Evolutionary conservation across 1,140 invertebrate genomes (phyloP), one percentile per base, ranked within the genome.

Genomic region (Lordiphosa mommai): DNA sequence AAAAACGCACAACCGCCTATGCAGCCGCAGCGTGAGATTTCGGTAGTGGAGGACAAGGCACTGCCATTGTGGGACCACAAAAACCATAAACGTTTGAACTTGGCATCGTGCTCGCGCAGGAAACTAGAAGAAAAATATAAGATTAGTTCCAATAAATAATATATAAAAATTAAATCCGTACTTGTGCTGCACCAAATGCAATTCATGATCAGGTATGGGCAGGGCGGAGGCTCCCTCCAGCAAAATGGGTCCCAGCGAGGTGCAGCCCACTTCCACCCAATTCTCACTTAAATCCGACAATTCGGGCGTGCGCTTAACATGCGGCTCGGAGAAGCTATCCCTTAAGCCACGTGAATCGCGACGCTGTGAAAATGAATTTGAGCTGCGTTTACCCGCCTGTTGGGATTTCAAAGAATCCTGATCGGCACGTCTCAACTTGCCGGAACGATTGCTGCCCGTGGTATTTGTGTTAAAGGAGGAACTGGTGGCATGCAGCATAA

Each of bases 1-100:
- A 99, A 99, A 90, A 99, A 99, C 9, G 91, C 90, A 86, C 96
- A 99, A 0, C 97, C 97, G 2, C 98, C 98, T 34, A 96, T 94
- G 90, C 98, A 99, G 0, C 97, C 98, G 89, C 98, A 99, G 66
- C 94, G 95, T 4, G 85, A 86, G 14, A 87, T 84, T 44, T 88
- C 87, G 4, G 52, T 66, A 2, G 72, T 61, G 0, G 74, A 72
- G 14, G 51, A 77, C 10, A 87, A 51, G 1, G 74, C 89, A 57
- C 69, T 90, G 4, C 88, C 90, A 73, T 94, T 93, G 61, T 90
- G 91, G 0, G 94, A 92, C 97, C 98, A 99, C 1, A 99, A 89
- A 87, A 99, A 99, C 96, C 97, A 98, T 5, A 99, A 90, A 57
- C 96, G 92, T 88, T 96, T 97, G 0, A 93, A 94, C 59, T 93